Conservation (phyloP, 2,888 invertebrate genomes). For the Petrolisthes manimaculis region DNA sequence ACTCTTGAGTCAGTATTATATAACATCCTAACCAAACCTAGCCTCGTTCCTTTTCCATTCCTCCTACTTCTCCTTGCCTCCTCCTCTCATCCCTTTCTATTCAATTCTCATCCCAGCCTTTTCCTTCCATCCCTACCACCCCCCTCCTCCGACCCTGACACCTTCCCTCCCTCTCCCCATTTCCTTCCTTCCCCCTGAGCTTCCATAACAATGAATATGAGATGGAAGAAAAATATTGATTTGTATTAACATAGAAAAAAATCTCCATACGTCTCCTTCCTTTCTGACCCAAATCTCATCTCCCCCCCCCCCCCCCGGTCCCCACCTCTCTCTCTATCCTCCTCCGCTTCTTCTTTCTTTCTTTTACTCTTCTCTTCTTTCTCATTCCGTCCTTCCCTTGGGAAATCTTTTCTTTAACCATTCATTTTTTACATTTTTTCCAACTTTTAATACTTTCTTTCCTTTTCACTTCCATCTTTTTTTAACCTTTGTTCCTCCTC, state of each 20-base stretch:
- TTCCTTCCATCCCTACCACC: background rate
- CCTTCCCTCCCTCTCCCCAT: background rate
- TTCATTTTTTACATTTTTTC: background rate
- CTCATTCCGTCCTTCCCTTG: background rate
- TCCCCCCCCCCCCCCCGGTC: background rate
- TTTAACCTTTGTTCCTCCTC: background rate
- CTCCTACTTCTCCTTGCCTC: background rate
- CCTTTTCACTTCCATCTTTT: background rate
- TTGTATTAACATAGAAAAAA: background rate
- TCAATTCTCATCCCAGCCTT: background rate
- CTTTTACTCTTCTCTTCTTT: background rate
- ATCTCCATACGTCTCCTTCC: background rate
- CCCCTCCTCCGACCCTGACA: background rate
- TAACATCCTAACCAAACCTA: too few species aligned
- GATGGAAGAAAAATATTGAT: background rate
- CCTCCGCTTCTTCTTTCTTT: background rate
- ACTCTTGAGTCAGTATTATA: too few species aligned
- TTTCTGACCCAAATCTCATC: background rate
- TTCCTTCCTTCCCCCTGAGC: background rate
- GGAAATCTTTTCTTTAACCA: background rate
- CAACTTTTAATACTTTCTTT: background rate
- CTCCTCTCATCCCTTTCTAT: background rate
- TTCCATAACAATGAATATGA: background rate
- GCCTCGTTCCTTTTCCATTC: background rate
- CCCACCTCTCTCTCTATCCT: background rate